These are phyloP conservation scores for Latrodectus elegans DNA, from an alignment of 2,888 invertebrate genomes.

Conservation along the genomic window DNA sequence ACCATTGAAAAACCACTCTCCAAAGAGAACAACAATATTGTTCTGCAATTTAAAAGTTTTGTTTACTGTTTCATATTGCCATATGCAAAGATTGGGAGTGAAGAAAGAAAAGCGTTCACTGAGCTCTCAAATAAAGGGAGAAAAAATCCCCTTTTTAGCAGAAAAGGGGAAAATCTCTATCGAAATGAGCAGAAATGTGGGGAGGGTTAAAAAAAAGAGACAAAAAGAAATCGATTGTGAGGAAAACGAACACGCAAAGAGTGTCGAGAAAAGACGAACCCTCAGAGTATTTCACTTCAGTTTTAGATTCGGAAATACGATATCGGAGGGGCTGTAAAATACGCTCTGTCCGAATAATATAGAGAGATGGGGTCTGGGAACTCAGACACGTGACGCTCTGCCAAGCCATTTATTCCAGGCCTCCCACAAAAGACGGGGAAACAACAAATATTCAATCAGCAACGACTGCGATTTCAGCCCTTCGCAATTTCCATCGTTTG, in stretches of 20 bases:
- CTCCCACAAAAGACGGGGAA: slow-evolving; percentile 50
- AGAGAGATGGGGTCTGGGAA: slow-evolving; percentile 55
- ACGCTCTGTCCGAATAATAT: slow-evolving; percentile 59
- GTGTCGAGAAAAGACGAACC: slow-evolving; percentile 23
- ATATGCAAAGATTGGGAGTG: too few species aligned
- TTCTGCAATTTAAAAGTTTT: too few species aligned
- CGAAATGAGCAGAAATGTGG: not conserved
- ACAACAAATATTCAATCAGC: slow-evolving; percentile 67
- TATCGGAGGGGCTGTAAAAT: slow-evolving; percentile 22
- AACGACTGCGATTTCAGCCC: slow-evolving; percentile 37
- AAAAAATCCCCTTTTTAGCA: too few species aligned
- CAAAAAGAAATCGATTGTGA: slow-evolving; percentile 46
- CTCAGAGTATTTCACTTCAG: slow-evolving; percentile 22
- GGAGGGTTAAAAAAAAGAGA: slow-evolving; percentile 8
- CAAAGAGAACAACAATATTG: too few species aligned
- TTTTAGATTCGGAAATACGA: slow-evolving; percentile 59
- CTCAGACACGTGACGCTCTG: slow-evolving; percentile 13
- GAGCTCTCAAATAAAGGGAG: too few species aligned
- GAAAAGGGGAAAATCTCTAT: not conserved
- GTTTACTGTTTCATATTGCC: too few species aligned
- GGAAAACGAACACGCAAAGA: slow-evolving; percentile 21
- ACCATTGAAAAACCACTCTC: too few species aligned
- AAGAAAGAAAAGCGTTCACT: not conserved
- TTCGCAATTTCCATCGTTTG: slow-evolving; percentile 52
- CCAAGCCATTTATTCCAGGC: slow-evolving; percentile 36